Evolutionary conservation across 2,113 vertebrate genomes (phyloP), one percentile per base, ranked within the genome.

Genomic region (Hippopotamus amphibius): DNA sequence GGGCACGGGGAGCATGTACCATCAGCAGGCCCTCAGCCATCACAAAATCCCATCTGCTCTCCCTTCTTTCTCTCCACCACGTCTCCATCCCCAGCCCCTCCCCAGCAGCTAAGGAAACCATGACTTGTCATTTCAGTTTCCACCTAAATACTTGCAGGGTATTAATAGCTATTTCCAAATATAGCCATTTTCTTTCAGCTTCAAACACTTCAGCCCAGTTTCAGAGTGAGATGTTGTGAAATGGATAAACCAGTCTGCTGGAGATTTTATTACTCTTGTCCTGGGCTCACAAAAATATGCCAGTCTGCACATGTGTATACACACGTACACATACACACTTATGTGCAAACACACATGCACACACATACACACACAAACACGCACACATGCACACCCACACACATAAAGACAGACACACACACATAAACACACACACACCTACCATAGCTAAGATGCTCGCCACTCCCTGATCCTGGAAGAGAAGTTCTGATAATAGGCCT

Each of bases 131-230:
- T 65, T 71, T 43, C 66, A 55, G 24, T 84, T 94, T 76, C 37
- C 0, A 11, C 3, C 80, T 24, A 81, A 96, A 86, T 77, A 37
- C 82, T 84, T 33, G 21, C 13, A 43, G 28, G 57, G 14, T 83
- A 88, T 84, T 97, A 94, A 93, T 90, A 97, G 61, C 79, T 16
- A 15, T 88, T 95, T 93, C 80, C 96, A 17, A 90, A 97, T 95
- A 92, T 81, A 94, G 0, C 50, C 74, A 13, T 68, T 77, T 92
- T 61, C 86, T 68, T 53, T 95, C 50, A 66, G 72, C 88, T 96
- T 91, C 93, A 80, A 88, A 83, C 43, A 8, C 26, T 95, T 84
- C 46, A 92, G 93, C 90, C 94, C 74, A 74, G 59, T 84, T 97
- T 90, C 93, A 94, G 81, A 61, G 87, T 95, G 26, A 86, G 50